Percentiles rank a stretch among this genome's conserved stretches.
Conservation (phyloP, 2,888 invertebrate species). For the Patella pellucida region DNA sequence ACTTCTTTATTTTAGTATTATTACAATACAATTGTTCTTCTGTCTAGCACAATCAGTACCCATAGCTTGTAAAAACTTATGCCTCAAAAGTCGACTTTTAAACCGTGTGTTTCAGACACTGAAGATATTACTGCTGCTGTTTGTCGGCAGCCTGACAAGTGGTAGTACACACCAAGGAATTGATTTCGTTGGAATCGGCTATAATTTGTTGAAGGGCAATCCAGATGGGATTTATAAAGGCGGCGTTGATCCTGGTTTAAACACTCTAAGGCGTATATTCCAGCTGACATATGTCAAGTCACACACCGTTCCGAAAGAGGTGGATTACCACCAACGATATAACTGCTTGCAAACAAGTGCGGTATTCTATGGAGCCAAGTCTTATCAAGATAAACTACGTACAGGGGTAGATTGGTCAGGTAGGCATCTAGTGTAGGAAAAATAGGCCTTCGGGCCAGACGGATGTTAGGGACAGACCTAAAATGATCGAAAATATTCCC, state of each 20-base stretch:
- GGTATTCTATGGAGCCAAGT: slow-evolving; percentile 44
- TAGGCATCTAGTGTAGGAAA: slow-evolving; percentile 8
- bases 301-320: slow-evolving; percentile 19
- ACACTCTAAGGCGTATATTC: slow-evolving; percentile 40
- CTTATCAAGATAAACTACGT: slow-evolving; percentile 48
- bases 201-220: slow-evolving; percentile 49
- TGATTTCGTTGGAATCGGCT: slow-evolving; percentile 40
- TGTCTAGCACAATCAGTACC: too few species aligned
- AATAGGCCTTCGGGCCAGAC: too few species aligned
- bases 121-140: too few species aligned
- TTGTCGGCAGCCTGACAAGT: too few species aligned
- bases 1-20: too few species aligned
- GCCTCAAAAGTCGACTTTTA: too few species aligned
- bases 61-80: too few species aligned
- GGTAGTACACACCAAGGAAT: background rate
- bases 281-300: slow-evolving; percentile 26
- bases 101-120: too few species aligned
- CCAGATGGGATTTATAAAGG: slow-evolving; percentile 47
- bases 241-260: slow-evolving; percentile 46
- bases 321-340: slow-evolving; percentile 36
- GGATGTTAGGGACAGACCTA: too few species aligned
- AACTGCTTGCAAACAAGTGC: slow-evolving; percentile 38
- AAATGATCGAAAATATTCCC: too few species aligned
- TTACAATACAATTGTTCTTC: too few species aligned
- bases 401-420: slow-evolving; percentile 38